phyloP scores from a whole-genome alignment of 1,140 invertebrate genomes.

The Drosophila fuyamai region DNA sequence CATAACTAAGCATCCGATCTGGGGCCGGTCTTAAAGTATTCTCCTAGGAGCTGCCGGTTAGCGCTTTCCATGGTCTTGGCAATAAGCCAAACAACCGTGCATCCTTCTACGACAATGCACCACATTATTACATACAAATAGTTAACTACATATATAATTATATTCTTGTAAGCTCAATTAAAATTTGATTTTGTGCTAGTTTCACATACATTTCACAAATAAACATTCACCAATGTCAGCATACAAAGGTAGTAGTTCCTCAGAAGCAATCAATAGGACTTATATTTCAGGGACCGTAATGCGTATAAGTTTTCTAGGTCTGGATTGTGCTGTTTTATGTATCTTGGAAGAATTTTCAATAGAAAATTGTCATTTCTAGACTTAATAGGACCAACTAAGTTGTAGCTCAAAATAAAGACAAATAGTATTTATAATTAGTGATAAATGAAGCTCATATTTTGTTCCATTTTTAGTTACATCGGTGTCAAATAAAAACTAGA shows the following conservation, averaged over 20 bases:
- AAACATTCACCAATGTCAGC: slow-evolving; percentile 15
- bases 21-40: slow-evolving; percentile 8
- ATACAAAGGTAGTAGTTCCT: slow-evolving; percentile 21
- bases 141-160: slow-evolving; percentile 52
- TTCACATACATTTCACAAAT: slow-evolving; percentile 31
- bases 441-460: not conserved
- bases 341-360: slow-evolving; percentile 12
- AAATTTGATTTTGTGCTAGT: slow-evolving; percentile 55
- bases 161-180: slow-evolving; percentile 54
- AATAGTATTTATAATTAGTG: not conserved
- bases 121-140: slow-evolving; percentile 51
- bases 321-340: slow-evolving; percentile 2
- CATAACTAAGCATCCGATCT: slow-evolving; percentile 36
- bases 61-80: not conserved
- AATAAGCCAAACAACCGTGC: slow-evolving; percentile 5
- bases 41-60: not conserved
- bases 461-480: not conserved
- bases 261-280: slow-evolving; percentile 15
- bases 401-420: not conserved
- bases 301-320: not conserved
- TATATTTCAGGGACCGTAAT: slow-evolving; percentile 16
- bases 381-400: not conserved
- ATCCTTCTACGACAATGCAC: slow-evolving; percentile 4
- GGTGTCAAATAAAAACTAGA: no score
- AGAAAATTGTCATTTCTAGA: not conserved